A percentile compares a stretch with the other conserved stretches of the same genome.
phyloP scores from a whole-genome alignment of 1,140 invertebrate genomes.

The Drosophila mauritiana region DNA sequence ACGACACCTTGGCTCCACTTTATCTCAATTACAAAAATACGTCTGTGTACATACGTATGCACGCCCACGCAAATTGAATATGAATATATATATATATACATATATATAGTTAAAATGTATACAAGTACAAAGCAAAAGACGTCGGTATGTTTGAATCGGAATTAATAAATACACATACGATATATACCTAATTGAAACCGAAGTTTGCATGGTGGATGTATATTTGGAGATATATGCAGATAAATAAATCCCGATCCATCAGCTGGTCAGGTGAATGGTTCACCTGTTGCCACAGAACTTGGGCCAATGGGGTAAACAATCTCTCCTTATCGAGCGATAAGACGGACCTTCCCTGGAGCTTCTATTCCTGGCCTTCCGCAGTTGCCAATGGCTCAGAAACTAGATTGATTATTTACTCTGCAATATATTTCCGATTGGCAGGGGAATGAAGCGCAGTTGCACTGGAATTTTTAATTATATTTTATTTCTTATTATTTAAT shows the following conservation, averaged over 20 bases:
- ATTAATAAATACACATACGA: conserved; percentile 49
- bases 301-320: conserved; percentile 22
- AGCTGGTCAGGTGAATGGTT: conserved; percentile 15
- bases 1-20: conserved; percentile 18
- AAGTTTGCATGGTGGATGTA: neutral
- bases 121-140: conserved; percentile 42
- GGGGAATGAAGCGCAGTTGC: conserved; percentile 30
- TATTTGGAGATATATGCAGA: neutral
- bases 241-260: conserved; percentile 15
- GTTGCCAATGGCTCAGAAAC: conserved; percentile 41
- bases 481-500: too few relatives aligned
- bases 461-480: neutral
- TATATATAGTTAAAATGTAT: conserved; percentile 44
- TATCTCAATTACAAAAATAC: conserved; percentile 22
- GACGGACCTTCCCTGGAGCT: conserved; percentile 24
- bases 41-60: conserved; percentile 1
- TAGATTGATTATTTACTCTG: conserved; percentile 13
- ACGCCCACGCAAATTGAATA: conserved; percentile 18
- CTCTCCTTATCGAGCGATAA: conserved; percentile 34
- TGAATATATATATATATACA: conserved; percentile 4
- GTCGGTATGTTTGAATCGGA: conserved; percentile 20
- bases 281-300: neutral
- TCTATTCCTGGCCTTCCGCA: conserved; percentile 23
- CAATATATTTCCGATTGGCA: neutral
- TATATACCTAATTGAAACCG: conserved; percentile 2